A percentile compares a stretch with the other conserved stretches of the same genome.
Conservation (phyloP, 2,113 vertebrate genomes). For the Paramisgurnus dabryanus region DNA sequence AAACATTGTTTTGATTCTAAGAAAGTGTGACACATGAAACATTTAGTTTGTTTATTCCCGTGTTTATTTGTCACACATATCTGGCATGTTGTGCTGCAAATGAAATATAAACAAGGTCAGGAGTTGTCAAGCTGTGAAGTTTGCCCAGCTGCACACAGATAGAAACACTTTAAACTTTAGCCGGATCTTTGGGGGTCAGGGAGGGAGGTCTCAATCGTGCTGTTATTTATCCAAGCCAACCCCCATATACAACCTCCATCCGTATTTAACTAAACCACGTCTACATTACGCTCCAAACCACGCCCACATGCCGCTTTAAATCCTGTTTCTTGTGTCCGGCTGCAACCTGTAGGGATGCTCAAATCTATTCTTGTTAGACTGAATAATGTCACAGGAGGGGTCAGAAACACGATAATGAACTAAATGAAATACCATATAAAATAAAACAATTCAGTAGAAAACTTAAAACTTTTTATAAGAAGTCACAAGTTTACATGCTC, state of each 20-base stretch:
- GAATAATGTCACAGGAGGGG: background rate
- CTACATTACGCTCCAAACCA: background rate
- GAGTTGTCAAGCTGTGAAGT: constrained; percentile 48
- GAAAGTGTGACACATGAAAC: background rate
- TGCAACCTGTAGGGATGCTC: background rate
- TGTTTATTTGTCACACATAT: constrained; percentile 34
- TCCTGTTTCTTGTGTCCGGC: constrained; percentile 48
- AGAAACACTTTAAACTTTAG: constrained; percentile 27
- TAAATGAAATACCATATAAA: background rate
- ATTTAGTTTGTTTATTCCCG: background rate
- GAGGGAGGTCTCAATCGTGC: background rate
- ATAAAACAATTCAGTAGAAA: background rate
- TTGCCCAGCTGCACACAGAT: constrained; percentile 50
- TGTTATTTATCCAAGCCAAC: constrained; percentile 14
- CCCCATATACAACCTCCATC: constrained; percentile 12
- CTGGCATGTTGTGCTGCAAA: constrained; percentile 39
- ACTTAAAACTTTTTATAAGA: too few relatives aligned
- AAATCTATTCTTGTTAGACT: background rate
- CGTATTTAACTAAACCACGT: constrained; percentile 25
- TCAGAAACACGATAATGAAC: background rate
- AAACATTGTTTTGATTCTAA: background rate
- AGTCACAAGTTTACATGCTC: background rate
- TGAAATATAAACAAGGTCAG: constrained; percentile 21
- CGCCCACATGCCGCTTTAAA: constrained; percentile 21
- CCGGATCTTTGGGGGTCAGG: background rate